A percentile compares a stretch with the other conserved stretches of the same genome.
Conservation (phyloP, 2,113 vertebrate genomes). For the Enhydra lutris region DNA sequence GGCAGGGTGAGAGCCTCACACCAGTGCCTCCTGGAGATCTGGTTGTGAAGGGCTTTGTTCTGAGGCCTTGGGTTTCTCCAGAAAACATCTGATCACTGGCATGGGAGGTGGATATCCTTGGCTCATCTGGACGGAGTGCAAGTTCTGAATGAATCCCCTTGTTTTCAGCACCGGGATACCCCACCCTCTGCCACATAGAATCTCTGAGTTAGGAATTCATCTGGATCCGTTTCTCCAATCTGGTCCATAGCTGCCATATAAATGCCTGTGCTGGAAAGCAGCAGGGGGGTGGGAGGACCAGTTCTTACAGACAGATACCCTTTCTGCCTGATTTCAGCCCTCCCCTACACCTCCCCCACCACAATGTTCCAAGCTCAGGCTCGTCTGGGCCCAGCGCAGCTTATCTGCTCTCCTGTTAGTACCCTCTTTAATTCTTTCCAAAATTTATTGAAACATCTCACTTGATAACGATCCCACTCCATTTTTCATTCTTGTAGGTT, state of each 20-base stretch:
- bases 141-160: not conserved
- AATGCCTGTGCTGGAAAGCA: not conserved
- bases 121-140: not conserved
- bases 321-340: not conserved
- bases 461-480: not conserved
- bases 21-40: not conserved
- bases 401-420: not conserved
- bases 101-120: not conserved
- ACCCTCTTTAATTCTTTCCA: not conserved
- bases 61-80: not conserved
- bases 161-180: not conserved
- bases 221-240: not conserved
- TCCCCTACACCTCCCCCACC: not conserved
- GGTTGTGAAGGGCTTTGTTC: not conserved
- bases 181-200: not conserved
- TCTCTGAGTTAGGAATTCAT: not conserved
- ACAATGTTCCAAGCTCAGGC: not conserved
- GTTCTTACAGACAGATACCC: not conserved
- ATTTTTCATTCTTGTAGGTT: not conserved
- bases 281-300: accelerated
- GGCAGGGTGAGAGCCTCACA: not conserved
- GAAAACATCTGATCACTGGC: not conserved
- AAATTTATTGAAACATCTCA: not conserved
- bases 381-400: not conserved
- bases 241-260: not conserved